A percentile compares a stretch with the other conserved stretches of the same genome.
These are phyloP conservation scores for Leptopilina clavipes DNA, from an alignment of 1,140 invertebrate species.

Conservation along the genomic window DNA sequence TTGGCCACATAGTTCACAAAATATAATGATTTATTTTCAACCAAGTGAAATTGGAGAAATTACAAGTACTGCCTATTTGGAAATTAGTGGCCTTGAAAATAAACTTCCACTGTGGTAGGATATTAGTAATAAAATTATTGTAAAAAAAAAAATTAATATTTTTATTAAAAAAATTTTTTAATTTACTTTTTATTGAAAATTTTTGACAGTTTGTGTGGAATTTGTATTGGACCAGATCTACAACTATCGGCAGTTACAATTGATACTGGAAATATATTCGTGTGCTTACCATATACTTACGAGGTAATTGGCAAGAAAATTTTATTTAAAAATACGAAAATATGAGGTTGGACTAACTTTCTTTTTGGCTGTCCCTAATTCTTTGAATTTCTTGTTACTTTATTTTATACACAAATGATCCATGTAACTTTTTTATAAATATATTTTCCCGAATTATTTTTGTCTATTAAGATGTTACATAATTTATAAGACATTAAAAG, in stretches of 20 bases:
- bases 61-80: constrained; percentile 62
- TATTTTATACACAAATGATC: no score
- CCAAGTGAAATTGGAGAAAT: constrained; percentile 58
- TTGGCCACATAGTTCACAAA: constrained; percentile 58
- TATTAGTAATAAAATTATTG: background rate
- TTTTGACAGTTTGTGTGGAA: constrained; percentile 59
- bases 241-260: constrained; percentile 62
- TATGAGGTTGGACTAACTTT: no score
- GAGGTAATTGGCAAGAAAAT: constrained; percentile 56
- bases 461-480: no score
- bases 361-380: no score
- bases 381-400: no score
- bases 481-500: no score
- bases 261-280: constrained; percentile 58
- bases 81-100: constrained; percentile 62
- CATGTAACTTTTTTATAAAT: no score
- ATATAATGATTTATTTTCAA: constrained; percentile 61
- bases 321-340: no score
- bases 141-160: no score
- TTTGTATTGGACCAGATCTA: constrained; percentile 64
- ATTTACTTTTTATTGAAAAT: no score
- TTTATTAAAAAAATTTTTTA: no score
- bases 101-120: constrained; percentile 63
- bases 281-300: constrained; percentile 62
- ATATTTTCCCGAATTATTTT: no score